Evolutionary conservation across 2,113 vertebrate genomes (phyloP), one percentile per base, ranked within the genome.

Genomic region (Marcusenius ussheri): DNA sequence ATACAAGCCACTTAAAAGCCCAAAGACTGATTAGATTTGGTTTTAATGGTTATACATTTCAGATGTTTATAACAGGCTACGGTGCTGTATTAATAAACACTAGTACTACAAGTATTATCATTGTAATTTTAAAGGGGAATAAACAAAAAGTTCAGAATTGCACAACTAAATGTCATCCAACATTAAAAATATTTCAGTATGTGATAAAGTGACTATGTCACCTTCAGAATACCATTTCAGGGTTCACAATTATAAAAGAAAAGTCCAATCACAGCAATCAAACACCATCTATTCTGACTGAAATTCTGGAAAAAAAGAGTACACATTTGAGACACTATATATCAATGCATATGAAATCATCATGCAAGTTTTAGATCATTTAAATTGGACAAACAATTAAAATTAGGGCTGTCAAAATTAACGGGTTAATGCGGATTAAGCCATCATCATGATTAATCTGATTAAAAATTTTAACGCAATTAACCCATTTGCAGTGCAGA

Each of bases 301-400:
- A 89, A 27, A n/a, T 42, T 89, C 90, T 90, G 88, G n/a, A 13
- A 70, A 53, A 84, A 88, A 35, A n/a, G 42, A 49, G 31, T 6
- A 53, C 31, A 35, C 5, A n/a, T 53, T 87, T 62, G 24, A 47
- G 9, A 17, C 11, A 50, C 13, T 51, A 45, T 85, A 45, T 46
- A 11, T 85, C 39, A 24, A 31, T 85, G 45, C 21, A 85, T 85
- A 49, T 21, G 9, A n/a, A 47, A 10, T 13, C 49, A 88, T 42
- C 7, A 70, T 35, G 31, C 5, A 35, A 5, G 31, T 77, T 77
- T 39, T 77, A 39, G 13, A 77, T 77, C 56, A 88, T 88, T 58
- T 45, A 66, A 62, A 66, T 62, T 17, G 24, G 27, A 31, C 8
- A 11, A 42, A 27, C 24, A 27, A 56, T 56, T 9, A 39, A 39